Percentiles rank a stretch among this genome's conserved stretches.
Evolutionary conservation across 2,113 vertebrate genomes (phyloP).

Genomic region (Oxygymnocypris stewartii): DNA sequence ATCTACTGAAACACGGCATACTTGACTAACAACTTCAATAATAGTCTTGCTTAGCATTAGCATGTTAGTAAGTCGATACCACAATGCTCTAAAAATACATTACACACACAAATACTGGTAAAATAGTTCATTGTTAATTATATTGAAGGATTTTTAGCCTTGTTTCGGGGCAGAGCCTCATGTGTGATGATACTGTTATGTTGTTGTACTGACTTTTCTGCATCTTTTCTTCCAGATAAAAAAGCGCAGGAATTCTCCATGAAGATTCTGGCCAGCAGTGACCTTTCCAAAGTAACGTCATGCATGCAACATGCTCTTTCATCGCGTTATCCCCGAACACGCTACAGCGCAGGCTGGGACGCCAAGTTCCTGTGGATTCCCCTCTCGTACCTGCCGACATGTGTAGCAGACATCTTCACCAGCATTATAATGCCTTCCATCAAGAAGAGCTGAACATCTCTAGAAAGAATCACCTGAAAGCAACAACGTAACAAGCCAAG

Average conservation of each 20-base stretch:
- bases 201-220: background rate
- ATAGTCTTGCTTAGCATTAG: background rate
- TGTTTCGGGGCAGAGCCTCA: background rate
- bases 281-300: conserved; percentile 78
- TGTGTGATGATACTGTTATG: background rate
- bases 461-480: background rate
- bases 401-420: conserved; percentile 71
- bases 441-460: conserved; percentile 39
- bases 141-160: background rate
- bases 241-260: conserved; percentile 74
- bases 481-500: background rate
- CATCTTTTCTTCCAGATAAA: conserved; percentile 64
- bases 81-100: background rate
- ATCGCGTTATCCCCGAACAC: conserved; percentile 74
- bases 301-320: conserved; percentile 84
- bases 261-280: conserved; percentile 69
- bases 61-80: background rate
- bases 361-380: conserved; percentile 83
- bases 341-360: conserved; percentile 83
- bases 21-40: background rate
- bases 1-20: background rate
- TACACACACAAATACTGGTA: background rate
- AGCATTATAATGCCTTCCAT: conserved; percentile 62
- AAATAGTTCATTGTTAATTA: background rate
- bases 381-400: conserved; percentile 78